A percentile compares a stretch with the other conserved stretches of the same genome.
Conservation (phyloP, 2,888 invertebrate species). For the Hydrotaea diabolus region DNA sequence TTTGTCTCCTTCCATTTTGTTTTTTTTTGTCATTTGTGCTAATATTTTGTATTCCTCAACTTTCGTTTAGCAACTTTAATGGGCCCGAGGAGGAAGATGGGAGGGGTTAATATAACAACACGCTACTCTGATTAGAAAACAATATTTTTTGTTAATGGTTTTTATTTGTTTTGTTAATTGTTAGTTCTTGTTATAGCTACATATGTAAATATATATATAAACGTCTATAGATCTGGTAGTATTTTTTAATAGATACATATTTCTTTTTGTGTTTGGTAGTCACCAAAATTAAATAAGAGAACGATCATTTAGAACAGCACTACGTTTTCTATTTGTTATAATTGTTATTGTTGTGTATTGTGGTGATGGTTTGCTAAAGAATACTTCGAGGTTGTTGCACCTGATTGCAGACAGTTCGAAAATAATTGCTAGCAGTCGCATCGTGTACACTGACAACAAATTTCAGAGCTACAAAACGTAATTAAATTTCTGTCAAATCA, state of each 20-base stretch:
- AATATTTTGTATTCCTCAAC: constrained; percentile 45
- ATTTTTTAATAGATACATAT: background rate
- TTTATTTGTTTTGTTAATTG: constrained; percentile 2
- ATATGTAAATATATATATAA: constrained; percentile 19
- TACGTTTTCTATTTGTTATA: constrained; percentile 13
- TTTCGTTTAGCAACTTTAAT: background rate
- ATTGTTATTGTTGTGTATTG: background rate
- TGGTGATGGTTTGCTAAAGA: background rate
- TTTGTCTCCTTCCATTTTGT: constrained; percentile 13
- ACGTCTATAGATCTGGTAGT: constrained; percentile 5
- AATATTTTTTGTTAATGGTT: constrained; percentile 27
- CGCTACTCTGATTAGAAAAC: constrained; percentile 57
- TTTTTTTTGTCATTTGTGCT: constrained; percentile 58
- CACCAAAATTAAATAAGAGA: background rate
- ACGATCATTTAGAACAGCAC: constrained; percentile 11
- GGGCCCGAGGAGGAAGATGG: background rate
- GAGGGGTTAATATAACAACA: constrained; percentile 54
- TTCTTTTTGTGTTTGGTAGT: constrained; percentile 16
- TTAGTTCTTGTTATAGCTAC: constrained; percentile 8
- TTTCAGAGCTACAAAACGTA: no score
- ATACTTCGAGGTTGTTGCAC: no score
- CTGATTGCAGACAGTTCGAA: no score
- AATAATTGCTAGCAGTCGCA: no score
- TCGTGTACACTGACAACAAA: no score
- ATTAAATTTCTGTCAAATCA: no score